Evolutionary conservation across 1,140 invertebrate species (phyloP), one percentile per base, ranked within the genome.

Genomic region (Drosophila pseudoananassae): DNA sequence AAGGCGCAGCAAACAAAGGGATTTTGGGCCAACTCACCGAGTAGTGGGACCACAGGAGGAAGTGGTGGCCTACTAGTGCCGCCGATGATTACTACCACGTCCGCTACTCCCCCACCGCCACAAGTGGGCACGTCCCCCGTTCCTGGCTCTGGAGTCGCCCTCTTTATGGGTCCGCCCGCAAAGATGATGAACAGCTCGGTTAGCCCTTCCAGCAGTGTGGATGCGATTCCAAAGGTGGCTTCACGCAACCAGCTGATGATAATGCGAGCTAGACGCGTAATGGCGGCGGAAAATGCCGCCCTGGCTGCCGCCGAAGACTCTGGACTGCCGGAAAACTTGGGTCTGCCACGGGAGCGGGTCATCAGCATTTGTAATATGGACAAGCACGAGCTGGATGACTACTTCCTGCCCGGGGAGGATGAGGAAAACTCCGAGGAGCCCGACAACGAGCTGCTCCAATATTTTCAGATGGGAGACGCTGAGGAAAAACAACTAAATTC

Each of bases 361-460:
- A 94, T 94, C 45, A 95, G 94, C 80, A 94, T 96, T 31, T 94
- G 94, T 76, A 95, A 94, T 49, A 95, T 96, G 65, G 95, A 96
- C 80, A 95, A 95, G 38, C 95, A 96, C 78, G 95, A 95, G 38
- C 91, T 97, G 38, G 95, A 96, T 81, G 95, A 96, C 92, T 96
- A 96, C 90, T 91, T 91, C 76, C 93, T 96, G 73, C 91, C 92
- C 75, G 80, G 72, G 50, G 88, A 84, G 45, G 94, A 88, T 14
- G 94, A 95, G 45, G 94, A 94, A 71, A 96, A 96, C 91, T 96
- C 95, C 45, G 95, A 96, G 83, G 96, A 96, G 76, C 95, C 95
- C 77, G 96, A 97, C 80, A 95, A 96, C 81, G 96, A 97, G 92
- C 88, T 97, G 66, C 92, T 96, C 78, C 95, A 96, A 92, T 96